Percentiles rank a stretch among this genome's conserved stretches.
phyloP scores from a whole-genome alignment of 2,113 vertebrate genomes.

The Chaetura pelagica region DNA sequence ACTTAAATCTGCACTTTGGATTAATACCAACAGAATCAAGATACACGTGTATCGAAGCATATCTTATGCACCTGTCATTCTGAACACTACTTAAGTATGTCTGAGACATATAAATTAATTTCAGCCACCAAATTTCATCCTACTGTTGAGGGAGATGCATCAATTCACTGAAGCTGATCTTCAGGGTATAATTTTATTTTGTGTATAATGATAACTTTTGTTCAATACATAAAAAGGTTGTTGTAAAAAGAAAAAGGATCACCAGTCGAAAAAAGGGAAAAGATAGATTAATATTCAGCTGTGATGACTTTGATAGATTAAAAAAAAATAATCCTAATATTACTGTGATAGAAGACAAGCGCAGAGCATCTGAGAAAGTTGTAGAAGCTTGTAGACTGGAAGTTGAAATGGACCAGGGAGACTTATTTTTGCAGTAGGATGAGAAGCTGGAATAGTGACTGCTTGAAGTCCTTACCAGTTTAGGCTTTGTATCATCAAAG shows the following conservation, averaged over 20 bases:
- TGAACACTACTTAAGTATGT: neutral
- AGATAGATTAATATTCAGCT: neutral
- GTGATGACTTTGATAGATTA: neutral
- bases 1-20: no score
- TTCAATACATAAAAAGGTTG: neutral
- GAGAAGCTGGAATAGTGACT: neutral
- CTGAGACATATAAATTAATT: neutral
- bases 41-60: no score
- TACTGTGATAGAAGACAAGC: neutral
- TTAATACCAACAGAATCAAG: no score
- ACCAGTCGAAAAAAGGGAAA: neutral
- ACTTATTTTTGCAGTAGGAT: neutral
- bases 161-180: neutral
- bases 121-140: neutral
- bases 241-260: neutral
- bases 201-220: neutral
- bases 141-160: neutral
- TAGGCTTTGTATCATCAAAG: neutral
- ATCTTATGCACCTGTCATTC: no score
- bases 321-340: neutral
- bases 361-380: neutral
- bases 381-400: neutral
- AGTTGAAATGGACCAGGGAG: neutral
- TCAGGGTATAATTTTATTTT: neutral
- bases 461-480: neutral